Evolutionary conservation across 2,888 invertebrate species (phyloP).

Genomic region (Chirona hameri): DNA sequence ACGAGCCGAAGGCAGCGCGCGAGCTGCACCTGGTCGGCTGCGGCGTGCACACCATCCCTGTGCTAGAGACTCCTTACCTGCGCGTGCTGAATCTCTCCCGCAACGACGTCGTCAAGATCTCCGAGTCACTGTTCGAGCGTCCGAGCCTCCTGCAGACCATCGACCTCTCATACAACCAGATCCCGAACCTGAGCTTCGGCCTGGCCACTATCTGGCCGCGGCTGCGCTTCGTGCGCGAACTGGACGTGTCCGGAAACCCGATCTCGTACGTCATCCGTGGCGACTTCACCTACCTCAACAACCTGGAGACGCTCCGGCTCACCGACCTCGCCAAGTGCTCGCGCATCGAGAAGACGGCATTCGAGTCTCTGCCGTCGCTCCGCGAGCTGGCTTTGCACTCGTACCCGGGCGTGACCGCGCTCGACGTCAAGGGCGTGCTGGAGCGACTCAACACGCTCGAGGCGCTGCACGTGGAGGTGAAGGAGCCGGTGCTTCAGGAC

Average conservation of each 20-base stretch:
- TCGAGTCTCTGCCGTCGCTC: slow-evolving; percentile 67
- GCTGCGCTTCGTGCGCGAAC: slow-evolving; percentile 63
- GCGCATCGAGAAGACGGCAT: slow-evolving; percentile 76
- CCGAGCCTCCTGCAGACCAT: slow-evolving; percentile 73
- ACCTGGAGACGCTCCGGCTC: slow-evolving; percentile 59
- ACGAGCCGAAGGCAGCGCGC: slow-evolving; percentile 78
- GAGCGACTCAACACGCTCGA: slow-evolving; percentile 69
- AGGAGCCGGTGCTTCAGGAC: slow-evolving; percentile 66
- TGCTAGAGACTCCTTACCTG: slow-evolving; percentile 74
- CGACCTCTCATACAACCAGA: slow-evolving; percentile 69
- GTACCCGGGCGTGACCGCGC: slow-evolving; percentile 67
- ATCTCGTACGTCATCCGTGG: slow-evolving; percentile 69
- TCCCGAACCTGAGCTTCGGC: slow-evolving; percentile 45
- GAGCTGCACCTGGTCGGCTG: slow-evolving; percentile 76
- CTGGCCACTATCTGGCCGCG: slow-evolving; percentile 66
- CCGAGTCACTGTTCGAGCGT: slow-evolving; percentile 66
- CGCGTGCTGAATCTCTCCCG: slow-evolving; percentile 70
- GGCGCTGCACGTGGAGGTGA: slow-evolving; percentile 70
- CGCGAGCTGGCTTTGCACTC: slow-evolving; percentile 66
- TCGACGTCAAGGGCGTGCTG: slow-evolving; percentile 78
- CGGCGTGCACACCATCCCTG: slow-evolving; percentile 56
- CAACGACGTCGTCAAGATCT: slow-evolving; percentile 65
- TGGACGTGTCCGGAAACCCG: slow-evolving; percentile 83
- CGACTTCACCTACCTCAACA: slow-evolving; percentile 67
- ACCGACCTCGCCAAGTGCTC: slow-evolving; percentile 64